These are phyloP conservation scores for Equus quagga DNA, from an alignment of 2,113 vertebrate species.

Conservation along the genomic window DNA sequence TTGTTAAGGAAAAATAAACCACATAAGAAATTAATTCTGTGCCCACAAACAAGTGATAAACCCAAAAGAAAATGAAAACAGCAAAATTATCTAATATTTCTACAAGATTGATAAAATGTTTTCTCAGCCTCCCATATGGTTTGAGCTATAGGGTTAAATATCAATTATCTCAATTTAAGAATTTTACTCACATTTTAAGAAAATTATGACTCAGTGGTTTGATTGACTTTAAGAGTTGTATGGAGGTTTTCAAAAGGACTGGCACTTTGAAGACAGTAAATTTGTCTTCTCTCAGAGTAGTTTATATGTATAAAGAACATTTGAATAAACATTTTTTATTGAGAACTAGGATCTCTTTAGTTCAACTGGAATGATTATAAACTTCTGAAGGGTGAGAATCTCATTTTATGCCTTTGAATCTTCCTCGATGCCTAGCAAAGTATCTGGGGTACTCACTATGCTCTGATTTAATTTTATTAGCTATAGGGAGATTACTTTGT, in stretches of 20 bases:
- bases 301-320: not conserved
- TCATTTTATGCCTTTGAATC: not conserved
- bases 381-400: not conserved
- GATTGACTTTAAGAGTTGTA: not conserved
- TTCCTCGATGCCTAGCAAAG: not conserved
- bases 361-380: not conserved
- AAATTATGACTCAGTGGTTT: not conserved
- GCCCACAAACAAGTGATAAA: not conserved
- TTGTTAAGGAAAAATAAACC: not conserved
- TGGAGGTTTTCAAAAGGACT: not conserved
- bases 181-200: not conserved
- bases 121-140: not conserved
- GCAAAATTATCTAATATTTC: not conserved
- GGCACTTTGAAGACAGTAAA: not conserved
- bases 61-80: not conserved
- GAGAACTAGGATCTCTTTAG: not conserved
- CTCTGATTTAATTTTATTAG: not conserved
- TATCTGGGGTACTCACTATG: not conserved
- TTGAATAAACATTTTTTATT: not conserved
- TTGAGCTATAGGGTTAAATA: not conserved
- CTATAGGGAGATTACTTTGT: not conserved
- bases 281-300: not conserved
- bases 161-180: not conserved
- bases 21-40: not conserved
- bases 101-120: not conserved